Conservation (phyloP, 2,797 vertebrate genomes). For the Australoheros facetus region DNA sequence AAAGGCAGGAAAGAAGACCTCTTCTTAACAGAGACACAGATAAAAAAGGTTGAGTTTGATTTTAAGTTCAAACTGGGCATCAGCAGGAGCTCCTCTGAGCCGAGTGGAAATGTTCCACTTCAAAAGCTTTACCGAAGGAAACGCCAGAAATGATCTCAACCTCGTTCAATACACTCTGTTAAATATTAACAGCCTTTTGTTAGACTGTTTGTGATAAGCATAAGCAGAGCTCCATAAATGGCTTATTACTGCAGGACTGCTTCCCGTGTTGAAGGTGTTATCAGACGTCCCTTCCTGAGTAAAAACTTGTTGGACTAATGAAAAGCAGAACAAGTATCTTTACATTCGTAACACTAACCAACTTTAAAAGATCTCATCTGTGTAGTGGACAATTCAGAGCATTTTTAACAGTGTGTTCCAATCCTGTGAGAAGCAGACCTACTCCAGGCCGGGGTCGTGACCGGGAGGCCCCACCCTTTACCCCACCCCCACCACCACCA, state of each 20-base stretch:
- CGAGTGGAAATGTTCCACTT: background rate
- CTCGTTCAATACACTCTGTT: background rate
- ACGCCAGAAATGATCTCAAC: background rate
- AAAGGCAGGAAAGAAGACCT: background rate
- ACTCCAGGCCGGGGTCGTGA: background rate
- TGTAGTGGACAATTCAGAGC: background rate
- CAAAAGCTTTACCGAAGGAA: background rate
- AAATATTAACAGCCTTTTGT: slow-evolving; percentile 15
- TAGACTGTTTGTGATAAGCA: slow-evolving; percentile 18
- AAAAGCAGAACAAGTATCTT: background rate
- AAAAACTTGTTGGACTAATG: background rate
- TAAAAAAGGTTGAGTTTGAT: background rate
- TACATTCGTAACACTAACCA: background rate
- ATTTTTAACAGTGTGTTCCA: background rate
- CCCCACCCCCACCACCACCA: background rate
- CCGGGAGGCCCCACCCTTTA: too few relatives aligned
- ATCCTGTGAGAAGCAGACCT: background rate
- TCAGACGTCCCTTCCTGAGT: slow-evolving; percentile 28
- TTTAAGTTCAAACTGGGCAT: background rate
- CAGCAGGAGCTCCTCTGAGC: background rate
- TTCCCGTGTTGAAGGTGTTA: slow-evolving; percentile 43
- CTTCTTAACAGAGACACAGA: background rate
- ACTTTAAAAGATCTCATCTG: background rate
- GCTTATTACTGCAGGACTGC: slow-evolving; percentile 55
- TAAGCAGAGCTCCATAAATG: slow-evolving; percentile 1